phyloP scores from a whole-genome alignment of 2,797 vertebrate genomes.

The Pristis pectinata region DNA sequence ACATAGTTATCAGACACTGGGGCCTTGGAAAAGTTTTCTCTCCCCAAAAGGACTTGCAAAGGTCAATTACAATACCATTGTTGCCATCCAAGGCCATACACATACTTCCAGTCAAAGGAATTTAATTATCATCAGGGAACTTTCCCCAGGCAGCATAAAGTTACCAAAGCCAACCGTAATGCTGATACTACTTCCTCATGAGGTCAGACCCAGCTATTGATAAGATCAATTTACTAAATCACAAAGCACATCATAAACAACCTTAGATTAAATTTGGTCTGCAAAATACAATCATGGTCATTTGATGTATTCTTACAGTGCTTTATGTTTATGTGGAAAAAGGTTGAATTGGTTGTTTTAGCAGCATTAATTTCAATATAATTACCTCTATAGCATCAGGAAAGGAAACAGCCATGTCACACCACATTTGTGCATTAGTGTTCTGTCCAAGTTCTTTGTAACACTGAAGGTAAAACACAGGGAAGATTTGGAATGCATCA shows the following conservation, averaged over 20 bases:
- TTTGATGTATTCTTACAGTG: background rate
- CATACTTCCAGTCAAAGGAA: background rate
- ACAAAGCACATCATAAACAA: background rate
- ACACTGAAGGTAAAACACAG: conserved; percentile 62
- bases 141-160: background rate
- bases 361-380: conserved; percentile 29
- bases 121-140: background rate
- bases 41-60: background rate
- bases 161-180: background rate
- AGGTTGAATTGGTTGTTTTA: background rate
- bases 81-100: background rate
- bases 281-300: background rate
- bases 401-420: conserved; percentile 68
- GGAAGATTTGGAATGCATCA: conserved; percentile 42
- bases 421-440: conserved; percentile 64
- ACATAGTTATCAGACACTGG: background rate
- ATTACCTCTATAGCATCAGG: conserved; percentile 71
- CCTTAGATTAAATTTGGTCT: background rate
- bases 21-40: background rate
- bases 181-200: background rate
- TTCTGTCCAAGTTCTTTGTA: conserved; percentile 77
- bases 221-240: background rate
- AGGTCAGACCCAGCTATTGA: background rate
- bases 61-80: background rate
- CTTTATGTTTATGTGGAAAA: background rate